Conservation (phyloP, 1,140 invertebrate species). For the Zaprionus nigranus region DNA sequence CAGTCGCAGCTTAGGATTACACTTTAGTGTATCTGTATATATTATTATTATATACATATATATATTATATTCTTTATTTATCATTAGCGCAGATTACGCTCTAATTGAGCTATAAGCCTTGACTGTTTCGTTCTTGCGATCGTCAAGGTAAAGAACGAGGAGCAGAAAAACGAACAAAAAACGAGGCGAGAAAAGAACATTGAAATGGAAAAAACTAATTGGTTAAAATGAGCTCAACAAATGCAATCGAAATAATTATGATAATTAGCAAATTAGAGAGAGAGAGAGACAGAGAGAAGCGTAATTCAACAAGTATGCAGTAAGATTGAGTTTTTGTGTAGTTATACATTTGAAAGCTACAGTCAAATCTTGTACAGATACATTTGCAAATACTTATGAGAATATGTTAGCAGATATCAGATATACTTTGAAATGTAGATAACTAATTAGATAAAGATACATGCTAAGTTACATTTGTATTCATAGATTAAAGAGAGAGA, state of each 20-base stretch:
- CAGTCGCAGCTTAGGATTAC: neutral
- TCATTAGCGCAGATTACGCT: conserved; percentile 29
- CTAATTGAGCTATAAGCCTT: conserved; percentile 50
- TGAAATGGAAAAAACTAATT: conserved; percentile 36
- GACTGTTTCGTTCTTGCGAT: conserved; percentile 32
- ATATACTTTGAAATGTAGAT: too few species aligned
- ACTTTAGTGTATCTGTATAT: neutral
- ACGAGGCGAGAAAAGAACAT: neutral
- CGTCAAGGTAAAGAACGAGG: conserved; percentile 17
- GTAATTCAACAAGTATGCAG: neutral
- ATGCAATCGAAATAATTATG: conserved; percentile 55
- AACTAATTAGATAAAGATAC: neutral
- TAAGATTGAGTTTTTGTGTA: neutral
- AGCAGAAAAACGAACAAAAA: conserved; percentile 4
- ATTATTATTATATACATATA: neutral
- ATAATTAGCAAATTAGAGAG: conserved; percentile 34
- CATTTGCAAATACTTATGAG: neutral
- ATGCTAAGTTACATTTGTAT: neutral
- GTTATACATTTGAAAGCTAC: neutral
- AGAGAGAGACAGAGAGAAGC: neutral
- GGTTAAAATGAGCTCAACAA: conserved; percentile 47
- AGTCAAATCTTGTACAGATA: neutral
- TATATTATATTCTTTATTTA: neutral
- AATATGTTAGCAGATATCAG: neutral
- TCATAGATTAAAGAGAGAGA: neutral